Evolutionary conservation across 2,113 vertebrate genomes (phyloP).

Genomic region (Rhineura floridana): DNA sequence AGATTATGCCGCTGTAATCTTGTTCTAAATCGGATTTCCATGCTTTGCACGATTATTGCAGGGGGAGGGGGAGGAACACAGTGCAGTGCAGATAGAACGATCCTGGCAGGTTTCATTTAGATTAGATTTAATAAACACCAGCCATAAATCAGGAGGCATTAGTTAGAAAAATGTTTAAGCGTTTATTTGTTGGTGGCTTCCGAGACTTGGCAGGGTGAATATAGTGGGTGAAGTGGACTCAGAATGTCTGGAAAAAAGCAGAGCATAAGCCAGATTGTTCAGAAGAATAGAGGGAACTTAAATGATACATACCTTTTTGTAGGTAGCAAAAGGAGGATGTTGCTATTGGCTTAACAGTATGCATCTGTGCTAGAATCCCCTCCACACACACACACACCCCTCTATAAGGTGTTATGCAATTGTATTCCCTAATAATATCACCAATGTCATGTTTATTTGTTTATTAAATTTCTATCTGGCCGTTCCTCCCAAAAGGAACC

Average conservation of each 20-base stretch:
- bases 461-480: no score
- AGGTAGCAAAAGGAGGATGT: constrained; percentile 1
- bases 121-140: not conserved
- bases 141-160: constrained; percentile 45
- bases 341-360: not conserved
- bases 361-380: constrained; percentile 54
- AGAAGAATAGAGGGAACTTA: not conserved
- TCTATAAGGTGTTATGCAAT: constrained; percentile 51
- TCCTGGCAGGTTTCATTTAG: constrained; percentile 19
- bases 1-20: constrained; percentile 60
- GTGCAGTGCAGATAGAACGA: not conserved
- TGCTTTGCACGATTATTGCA: not conserved
- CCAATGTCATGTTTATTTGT: constrained; percentile 45
- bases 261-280: not conserved
- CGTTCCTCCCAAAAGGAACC: no score
- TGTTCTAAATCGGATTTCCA: constrained; percentile 55
- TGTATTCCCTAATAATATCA: constrained; percentile 62
- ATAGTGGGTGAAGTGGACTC: not conserved
- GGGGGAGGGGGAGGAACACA: not conserved
- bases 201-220: not conserved
- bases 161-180: constrained; percentile 15
- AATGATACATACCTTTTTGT: not conserved
- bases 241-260: not conserved
- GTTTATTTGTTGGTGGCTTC: constrained; percentile 28
- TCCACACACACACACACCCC: no score